Conservation (phyloP, 2,888 invertebrate species). For the Melipona beecheii region DNA sequence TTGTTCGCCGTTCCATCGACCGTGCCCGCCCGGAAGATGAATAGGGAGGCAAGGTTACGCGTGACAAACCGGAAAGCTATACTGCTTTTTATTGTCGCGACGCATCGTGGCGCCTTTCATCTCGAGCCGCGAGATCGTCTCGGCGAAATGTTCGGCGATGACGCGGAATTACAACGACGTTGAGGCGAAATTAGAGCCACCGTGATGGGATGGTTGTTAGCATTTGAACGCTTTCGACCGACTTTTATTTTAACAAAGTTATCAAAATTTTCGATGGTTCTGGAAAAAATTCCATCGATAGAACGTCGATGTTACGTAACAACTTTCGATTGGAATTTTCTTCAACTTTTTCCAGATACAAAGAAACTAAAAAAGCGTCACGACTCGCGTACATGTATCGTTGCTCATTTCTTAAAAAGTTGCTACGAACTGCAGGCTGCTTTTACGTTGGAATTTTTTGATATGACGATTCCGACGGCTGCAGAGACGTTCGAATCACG, state of each 20-base stretch:
- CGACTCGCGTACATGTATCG: background rate
- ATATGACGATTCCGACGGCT: no score
- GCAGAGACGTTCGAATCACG: constrained; percentile 7
- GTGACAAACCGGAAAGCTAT: constrained; percentile 42
- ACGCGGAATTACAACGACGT: no score
- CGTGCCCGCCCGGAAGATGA: constrained; percentile 25
- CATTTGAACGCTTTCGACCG: background rate
- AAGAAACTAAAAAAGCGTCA: no score
- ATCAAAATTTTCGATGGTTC: background rate
- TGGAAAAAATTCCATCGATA: no score
- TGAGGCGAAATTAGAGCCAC: background rate
- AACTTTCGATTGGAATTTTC: no score
- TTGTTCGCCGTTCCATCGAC: constrained; percentile 49
- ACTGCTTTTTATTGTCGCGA: constrained; percentile 13
- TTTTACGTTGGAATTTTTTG: background rate
- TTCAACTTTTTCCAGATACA: no score
- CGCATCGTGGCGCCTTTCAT: background rate
- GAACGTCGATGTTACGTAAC: no score
- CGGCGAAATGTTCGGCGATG: background rate
- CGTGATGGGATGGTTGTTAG: background rate
- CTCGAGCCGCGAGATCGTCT: background rate
- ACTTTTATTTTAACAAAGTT: background rate
- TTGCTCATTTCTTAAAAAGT: background rate
- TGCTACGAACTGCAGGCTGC: background rate
- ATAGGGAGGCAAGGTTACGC: constrained; percentile 37